Percentiles rank a stretch among this genome's conserved stretches.
These are phyloP conservation scores for Odontomachus brunneus DNA, from an alignment of 1,140 invertebrate species.

Conservation along the genomic window DNA sequence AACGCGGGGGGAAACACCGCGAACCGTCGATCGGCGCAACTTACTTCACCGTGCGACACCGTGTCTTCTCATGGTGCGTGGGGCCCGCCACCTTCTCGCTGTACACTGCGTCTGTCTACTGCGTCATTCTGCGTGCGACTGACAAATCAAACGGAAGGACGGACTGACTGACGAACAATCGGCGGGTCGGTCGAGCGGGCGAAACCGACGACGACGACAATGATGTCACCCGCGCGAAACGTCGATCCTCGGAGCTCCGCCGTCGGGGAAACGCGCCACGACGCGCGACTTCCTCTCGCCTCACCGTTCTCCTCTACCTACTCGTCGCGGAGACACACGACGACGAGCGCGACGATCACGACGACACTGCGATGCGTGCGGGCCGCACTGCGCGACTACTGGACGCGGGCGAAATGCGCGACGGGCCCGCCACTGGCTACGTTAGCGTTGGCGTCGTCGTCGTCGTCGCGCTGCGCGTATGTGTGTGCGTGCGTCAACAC, in stretches of 20 bases:
- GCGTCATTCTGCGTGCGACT: conserved; percentile 83
- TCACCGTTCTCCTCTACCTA: neutral
- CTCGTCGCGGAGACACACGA: too few species aligned
- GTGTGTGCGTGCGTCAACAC: neutral
- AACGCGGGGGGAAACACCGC: neutral
- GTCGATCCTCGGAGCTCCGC: neutral
- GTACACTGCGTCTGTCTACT: conserved; percentile 77
- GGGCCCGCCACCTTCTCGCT: conserved; percentile 72
- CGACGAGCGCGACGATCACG: neutral
- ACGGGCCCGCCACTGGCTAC: neutral
- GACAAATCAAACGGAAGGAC: conserved; percentile 67
- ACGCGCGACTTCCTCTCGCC: neutral
- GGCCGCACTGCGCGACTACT: neutral
- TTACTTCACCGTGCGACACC: conserved; percentile 78
- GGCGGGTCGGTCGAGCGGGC: too few species aligned
- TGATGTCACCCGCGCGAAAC: conserved; percentile 74
- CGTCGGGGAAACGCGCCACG: neutral
- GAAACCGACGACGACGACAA: conserved; percentile 58
- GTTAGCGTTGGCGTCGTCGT: neutral
- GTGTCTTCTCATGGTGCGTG: conserved; percentile 77
- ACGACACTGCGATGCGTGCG: too few species aligned
- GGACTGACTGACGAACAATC: too few species aligned
- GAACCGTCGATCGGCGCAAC: conserved; percentile 58
- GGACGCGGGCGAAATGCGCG: conserved; percentile 19
- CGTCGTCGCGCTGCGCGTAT: neutral